A percentile compares a stretch with the other conserved stretches of the same genome.
Conservation (phyloP, 53 echinoderm and acorn worm species). For the Antedon mediterranea region DNA sequence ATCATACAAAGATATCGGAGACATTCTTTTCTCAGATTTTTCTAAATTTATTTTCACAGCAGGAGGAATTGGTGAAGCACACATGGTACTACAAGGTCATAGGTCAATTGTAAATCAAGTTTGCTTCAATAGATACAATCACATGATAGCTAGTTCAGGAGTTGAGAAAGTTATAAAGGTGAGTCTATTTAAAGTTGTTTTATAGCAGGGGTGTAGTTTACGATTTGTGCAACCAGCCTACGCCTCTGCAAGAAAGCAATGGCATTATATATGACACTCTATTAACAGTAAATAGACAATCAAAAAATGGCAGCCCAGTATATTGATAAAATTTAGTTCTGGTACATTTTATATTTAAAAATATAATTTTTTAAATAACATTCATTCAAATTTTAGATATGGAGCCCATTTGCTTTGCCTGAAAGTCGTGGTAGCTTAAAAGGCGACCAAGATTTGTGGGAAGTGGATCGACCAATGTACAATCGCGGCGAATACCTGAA, state of each 20-base stretch:
- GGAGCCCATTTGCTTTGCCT: constrained; percentile 78
- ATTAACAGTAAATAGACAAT: no score
- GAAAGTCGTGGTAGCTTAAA: not conserved
- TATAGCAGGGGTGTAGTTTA: not conserved
- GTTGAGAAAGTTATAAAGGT: constrained; percentile 82
- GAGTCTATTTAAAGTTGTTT: no score
- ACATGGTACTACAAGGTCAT: constrained; percentile 65
- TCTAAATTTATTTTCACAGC: not conserved
- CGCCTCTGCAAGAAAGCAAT: no score
- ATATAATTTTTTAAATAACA: no score
- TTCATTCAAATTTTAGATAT: constrained; percentile 26
- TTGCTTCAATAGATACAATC: constrained; percentile 48
- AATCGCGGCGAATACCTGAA: constrained; percentile 86
- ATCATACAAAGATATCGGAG: no score
- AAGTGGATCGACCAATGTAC: constrained; percentile 58
- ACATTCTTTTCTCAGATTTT: no score
- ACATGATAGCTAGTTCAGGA: constrained; percentile 72
- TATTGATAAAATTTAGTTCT: no score
- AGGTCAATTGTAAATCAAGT: constrained; percentile 96
- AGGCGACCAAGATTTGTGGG: constrained; percentile 34
- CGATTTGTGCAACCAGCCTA: not conserved
- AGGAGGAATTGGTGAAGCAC: constrained; percentile 35
- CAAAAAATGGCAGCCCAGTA: no score
- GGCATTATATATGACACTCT: no score
- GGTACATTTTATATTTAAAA: no score